Conservation (phyloP, 2,888 invertebrate species). For the Mesorhabditis belari region DNA sequence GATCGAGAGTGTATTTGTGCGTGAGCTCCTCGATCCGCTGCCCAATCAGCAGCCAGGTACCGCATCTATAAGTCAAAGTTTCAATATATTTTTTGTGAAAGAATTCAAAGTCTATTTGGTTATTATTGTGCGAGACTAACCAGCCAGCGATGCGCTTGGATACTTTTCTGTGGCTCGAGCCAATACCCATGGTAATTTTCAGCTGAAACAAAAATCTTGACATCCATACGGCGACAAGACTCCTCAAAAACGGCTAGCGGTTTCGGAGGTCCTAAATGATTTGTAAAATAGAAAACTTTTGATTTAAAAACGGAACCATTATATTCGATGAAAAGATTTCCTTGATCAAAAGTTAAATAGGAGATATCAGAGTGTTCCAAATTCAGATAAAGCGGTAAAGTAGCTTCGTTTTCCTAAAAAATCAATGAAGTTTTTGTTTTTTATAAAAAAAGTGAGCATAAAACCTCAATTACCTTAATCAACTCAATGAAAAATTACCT, state of each 20-base stretch:
- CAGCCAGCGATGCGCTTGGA: neutral
- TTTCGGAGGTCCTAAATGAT: neutral
- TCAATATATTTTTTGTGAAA: neutral
- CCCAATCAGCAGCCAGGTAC: constrained; percentile 33
- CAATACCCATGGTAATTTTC: neutral
- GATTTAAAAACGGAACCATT: neutral
- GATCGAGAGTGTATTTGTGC: constrained; percentile 36
- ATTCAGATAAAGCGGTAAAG: neutral
- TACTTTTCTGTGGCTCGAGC: neutral
- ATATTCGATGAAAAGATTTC: neutral
- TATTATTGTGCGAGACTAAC: neutral
- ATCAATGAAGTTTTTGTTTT: no score
- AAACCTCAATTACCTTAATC: no score
- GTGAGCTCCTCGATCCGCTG: constrained; percentile 30
- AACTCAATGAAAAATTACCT: no score
- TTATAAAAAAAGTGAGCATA: no score
- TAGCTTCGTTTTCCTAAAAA: neutral
- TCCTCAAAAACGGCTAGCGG: neutral
- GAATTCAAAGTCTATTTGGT: neutral
- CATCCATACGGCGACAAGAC: neutral
- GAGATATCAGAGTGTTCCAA: neutral
- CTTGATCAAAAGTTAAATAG: neutral
- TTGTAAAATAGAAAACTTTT: neutral
- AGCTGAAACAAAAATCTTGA: neutral
- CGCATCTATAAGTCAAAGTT: constrained; percentile 12